These are phyloP conservation scores for Danionella cerebrum DNA, from an alignment of 2,113 vertebrate species.

Conservation along the genomic window DNA sequence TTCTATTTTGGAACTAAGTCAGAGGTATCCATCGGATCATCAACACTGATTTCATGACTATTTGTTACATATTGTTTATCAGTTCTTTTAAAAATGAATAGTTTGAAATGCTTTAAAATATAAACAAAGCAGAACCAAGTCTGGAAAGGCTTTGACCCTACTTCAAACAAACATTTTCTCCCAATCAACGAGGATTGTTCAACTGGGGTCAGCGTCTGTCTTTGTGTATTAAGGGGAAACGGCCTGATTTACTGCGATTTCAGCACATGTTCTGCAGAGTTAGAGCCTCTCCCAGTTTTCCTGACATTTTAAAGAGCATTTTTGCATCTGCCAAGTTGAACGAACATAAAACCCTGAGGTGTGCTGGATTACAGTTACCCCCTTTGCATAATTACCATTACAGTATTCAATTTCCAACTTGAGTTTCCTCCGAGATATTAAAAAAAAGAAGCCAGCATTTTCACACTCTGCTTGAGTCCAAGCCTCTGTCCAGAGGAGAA, in stretches of 20 bases:
- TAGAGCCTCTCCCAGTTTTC: conserved; percentile 11
- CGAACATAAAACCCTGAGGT: conserved; percentile 15
- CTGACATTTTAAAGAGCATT: conserved; percentile 1
- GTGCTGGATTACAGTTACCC: not conserved
- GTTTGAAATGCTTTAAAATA: not conserved
- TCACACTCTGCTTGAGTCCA: conserved; percentile 22
- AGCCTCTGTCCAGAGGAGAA: conserved; percentile 14
- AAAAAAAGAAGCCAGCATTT: conserved; percentile 22
- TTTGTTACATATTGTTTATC: not conserved
- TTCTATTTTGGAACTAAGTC: conserved; percentile 59
- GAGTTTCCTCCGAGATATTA: not conserved
- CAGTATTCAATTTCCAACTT: conserved; percentile 10
- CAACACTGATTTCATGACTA: conserved; percentile 40
- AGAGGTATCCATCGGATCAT: conserved; percentile 46
- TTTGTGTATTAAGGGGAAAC: conserved; percentile 61
- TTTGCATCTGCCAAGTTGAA: conserved; percentile 6
- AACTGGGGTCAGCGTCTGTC: conserved; percentile 56
- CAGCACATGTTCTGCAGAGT: conserved; percentile 18
- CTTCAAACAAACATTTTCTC: conserved; percentile 63
- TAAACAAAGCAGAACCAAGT: conserved; percentile 51
- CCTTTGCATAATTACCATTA: conserved; percentile 18
- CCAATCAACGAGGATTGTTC: conserved; percentile 61
- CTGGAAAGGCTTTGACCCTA: conserved; percentile 59
- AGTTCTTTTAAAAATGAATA: not conserved
- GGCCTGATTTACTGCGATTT: conserved; percentile 60